phyloP scores from a whole-genome alignment of 37 sponge, comb jelly and placozoan genomes.

The Aplysina aerophoba region DNA sequence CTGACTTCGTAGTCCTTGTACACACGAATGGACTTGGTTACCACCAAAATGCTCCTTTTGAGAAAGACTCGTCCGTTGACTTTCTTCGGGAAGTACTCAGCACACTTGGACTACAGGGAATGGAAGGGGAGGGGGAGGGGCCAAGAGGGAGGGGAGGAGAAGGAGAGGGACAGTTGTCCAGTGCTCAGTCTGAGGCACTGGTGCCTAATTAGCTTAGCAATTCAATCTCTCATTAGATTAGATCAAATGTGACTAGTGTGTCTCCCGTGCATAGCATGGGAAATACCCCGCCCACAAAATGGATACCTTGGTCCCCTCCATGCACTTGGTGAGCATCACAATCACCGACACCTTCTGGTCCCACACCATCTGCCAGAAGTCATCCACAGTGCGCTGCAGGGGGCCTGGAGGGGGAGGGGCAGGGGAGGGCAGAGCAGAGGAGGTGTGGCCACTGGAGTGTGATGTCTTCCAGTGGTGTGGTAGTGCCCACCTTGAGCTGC shows the following conservation, averaged over 20 bases:
- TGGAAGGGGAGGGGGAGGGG: conserved; percentile 64
- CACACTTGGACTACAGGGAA: neutral
- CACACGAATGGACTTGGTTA: neutral
- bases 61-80: neutral
- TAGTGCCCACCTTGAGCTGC: conserved; percentile 19
- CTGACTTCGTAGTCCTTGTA: neutral
- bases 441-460: too few species aligned
- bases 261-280: too few species aligned
- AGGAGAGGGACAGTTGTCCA: conserved; percentile 76
- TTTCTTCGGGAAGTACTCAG: conserved; percentile 9
- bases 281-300: neutral
- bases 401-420: conserved; percentile 12
- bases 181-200: too few species aligned
- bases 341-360: neutral
- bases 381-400: conserved; percentile 21
- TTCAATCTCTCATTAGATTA: too few species aligned
- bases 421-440: too few species aligned
- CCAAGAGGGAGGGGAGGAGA: too few species aligned
- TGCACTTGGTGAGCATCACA: conserved; percentile 23
- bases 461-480: too few species aligned
- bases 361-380: conserved; percentile 35
- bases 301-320: conserved; percentile 6
- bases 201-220: too few species aligned
- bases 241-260: too few species aligned
- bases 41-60: neutral